Evolutionary conservation across 2,113 vertebrate genomes (phyloP), one percentile per base, ranked within the genome.

Genomic region (Hystrix brachyura): DNA sequence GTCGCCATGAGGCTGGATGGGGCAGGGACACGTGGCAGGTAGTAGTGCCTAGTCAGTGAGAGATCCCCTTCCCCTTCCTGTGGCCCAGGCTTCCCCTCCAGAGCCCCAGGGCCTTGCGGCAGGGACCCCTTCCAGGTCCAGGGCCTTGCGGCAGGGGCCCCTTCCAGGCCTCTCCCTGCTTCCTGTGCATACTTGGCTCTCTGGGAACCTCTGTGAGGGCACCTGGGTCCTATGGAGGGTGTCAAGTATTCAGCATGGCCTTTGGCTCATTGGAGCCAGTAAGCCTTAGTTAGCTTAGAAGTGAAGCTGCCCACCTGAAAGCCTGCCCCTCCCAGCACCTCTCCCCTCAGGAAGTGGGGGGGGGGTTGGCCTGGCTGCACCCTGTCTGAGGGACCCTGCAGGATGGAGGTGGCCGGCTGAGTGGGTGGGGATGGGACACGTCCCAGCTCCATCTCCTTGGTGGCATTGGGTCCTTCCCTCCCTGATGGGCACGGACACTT

Each of bases 321-420:
- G 46, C n/a, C 29, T 19, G 34, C 32, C 53, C 65, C 21, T 21
- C 25, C 79, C 80, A 34, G 79, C 60, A 23, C 60, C 27, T 38
- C 9, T 10, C n/a, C 7, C 12, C 27, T 46, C 7, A 9, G 12
- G 32, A 9, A 1, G 34, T 34, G 7, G 23, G 7, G 23, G 7
- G 25, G 8, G n/a, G n/a, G n/a, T 59, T 38, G 53, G 81, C 21
- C 71, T 86, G 0, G 43, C 8, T 32, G 32, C 18, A 43, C 23
- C 62, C 57, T 67, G n/a, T 48, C 60, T 71, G 6, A 46, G 55
- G 55, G 23, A 32, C 80, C 1, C 55, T 27, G 21, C 27, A 21
- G 92, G 25, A 64, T 17, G 81, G 51, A 78, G 46, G 12, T 34
- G 62, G 17, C 25, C 12, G 32, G 23, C 71, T 25, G 34, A 69